phyloP scores from a whole-genome alignment of 2,888 invertebrate species.

The Heliconius cydno region DNA sequence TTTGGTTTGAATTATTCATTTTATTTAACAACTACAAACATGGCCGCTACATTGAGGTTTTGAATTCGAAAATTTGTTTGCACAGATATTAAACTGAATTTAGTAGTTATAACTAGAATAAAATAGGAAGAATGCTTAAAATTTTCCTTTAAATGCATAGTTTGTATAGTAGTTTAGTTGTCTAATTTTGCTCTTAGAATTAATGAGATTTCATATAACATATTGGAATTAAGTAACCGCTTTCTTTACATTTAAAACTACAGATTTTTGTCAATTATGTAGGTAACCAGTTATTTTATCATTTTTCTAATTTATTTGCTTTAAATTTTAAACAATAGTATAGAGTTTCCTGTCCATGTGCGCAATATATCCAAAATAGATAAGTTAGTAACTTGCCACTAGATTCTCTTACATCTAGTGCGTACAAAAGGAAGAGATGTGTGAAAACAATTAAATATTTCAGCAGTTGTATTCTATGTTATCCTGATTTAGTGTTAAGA shows the following conservation, averaged over 20 bases:
- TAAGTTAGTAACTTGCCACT: neutral
- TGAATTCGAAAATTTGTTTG: conserved; percentile 29
- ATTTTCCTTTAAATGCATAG: neutral
- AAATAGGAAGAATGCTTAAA: neutral
- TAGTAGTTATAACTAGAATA: neutral
- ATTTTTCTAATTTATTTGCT: too few relatives aligned
- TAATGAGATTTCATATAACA: neutral
- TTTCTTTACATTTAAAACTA: neutral
- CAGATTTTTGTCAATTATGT: too few relatives aligned
- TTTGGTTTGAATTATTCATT: conserved; percentile 44
- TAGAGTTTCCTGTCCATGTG: too few relatives aligned
- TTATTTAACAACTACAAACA: conserved; percentile 42
- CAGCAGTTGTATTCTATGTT: too few relatives aligned
- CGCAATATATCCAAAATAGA: neutral
- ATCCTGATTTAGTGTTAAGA: neutral
- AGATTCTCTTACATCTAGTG: neutral
- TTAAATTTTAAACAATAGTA: too few relatives aligned
- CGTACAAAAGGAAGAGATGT: neutral
- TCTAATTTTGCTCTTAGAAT: neutral
- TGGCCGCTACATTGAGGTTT: conserved; percentile 34
- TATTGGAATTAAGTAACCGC: too few relatives aligned
- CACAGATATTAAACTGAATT: conserved; percentile 22
- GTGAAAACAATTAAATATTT: too few relatives aligned
- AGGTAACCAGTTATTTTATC: too few relatives aligned
- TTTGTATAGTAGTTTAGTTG: neutral